Evolutionary conservation across 2,888 invertebrate genomes (phyloP).

Genomic region (Netelia melanura): DNA sequence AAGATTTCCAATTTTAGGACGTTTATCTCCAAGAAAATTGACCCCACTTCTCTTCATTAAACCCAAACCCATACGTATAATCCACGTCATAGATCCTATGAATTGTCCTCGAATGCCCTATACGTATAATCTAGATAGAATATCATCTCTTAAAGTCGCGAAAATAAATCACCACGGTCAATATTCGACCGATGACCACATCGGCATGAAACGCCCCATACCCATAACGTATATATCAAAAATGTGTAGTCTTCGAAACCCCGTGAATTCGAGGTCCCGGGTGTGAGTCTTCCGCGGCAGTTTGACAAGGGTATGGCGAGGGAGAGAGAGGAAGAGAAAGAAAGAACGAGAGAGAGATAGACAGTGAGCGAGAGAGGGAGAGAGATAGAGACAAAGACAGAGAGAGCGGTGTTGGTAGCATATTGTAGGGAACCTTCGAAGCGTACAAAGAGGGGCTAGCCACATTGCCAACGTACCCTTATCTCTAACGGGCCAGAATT

Average conservation of each 20-base stretch:
- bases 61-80: no score
- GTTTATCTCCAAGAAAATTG: no score
- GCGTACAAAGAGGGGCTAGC: slow-evolving; percentile 64
- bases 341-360: background rate
- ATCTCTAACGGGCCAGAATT: slow-evolving; percentile 80
- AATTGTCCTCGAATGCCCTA: no score
- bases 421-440: slow-evolving; percentile 75
- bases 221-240: background rate
- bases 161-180: slow-evolving; percentile 10
- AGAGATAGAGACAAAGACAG: slow-evolving; percentile 47
- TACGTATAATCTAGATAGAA: no score
- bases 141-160: slow-evolving; percentile 3
- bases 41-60: no score
- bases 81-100: no score
- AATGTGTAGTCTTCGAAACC: slow-evolving; percentile 23
- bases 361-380: slow-evolving; percentile 2
- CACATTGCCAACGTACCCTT: slow-evolving; percentile 76
- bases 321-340: background rate
- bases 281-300: slow-evolving; percentile 43
- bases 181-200: slow-evolving; percentile 1
- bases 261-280: slow-evolving; percentile 10
- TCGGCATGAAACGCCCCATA: slow-evolving; percentile 5
- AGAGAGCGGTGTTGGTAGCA: slow-evolving; percentile 71
- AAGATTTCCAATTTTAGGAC: no score
- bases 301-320: slow-evolving; percentile 53